These are phyloP conservation scores for Apogon talboti DNA, from an alignment of 2,797 vertebrate species.

Conservation along the genomic window DNA sequence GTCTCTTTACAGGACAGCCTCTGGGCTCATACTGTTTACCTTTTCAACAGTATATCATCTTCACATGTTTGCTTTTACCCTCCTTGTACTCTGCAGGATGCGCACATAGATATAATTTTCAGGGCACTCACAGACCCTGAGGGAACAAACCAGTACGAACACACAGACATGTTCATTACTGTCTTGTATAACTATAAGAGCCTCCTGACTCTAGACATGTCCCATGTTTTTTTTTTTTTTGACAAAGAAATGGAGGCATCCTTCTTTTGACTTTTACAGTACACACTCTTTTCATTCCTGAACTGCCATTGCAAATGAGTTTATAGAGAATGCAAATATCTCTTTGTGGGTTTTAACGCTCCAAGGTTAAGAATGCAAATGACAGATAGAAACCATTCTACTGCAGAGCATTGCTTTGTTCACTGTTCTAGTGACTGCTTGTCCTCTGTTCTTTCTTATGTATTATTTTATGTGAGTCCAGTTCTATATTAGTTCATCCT, in stretches of 20 bases:
- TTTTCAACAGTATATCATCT: slow-evolving; percentile 51
- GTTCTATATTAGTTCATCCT: slow-evolving; percentile 3
- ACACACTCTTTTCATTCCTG: slow-evolving; percentile 56
- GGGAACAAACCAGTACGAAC: slow-evolving; percentile 20
- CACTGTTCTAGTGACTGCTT: slow-evolving; percentile 32
- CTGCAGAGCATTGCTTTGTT: slow-evolving; percentile 44
- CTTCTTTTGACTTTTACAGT: slow-evolving; percentile 19
- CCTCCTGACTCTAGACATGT: slow-evolving; percentile 14
- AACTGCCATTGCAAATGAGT: slow-evolving; percentile 74
- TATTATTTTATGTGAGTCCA: slow-evolving; percentile 12
- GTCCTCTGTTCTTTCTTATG: background rate
- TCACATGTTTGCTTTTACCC: slow-evolving; percentile 23
- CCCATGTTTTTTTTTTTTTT: slow-evolving; percentile 14
- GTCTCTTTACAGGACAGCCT: slow-evolving; percentile 38
- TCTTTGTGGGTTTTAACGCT: slow-evolving; percentile 71
- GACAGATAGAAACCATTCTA: slow-evolving; percentile 58
- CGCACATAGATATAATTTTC: slow-evolving; percentile 43
- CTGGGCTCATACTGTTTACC: slow-evolving; percentile 22
- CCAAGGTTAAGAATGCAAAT: slow-evolving; percentile 72
- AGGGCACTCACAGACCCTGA: slow-evolving; percentile 30
- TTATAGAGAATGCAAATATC: slow-evolving; percentile 71
- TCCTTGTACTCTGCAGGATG: slow-evolving; percentile 26
- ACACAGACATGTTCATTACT: slow-evolving; percentile 19
- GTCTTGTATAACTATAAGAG: slow-evolving; percentile 43
- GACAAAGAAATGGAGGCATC: slow-evolving; percentile 34